A percentile compares a stretch with the other conserved stretches of the same genome.
phyloP scores from a whole-genome alignment of 2,113 vertebrate species.

The Furnarius figulus region DNA sequence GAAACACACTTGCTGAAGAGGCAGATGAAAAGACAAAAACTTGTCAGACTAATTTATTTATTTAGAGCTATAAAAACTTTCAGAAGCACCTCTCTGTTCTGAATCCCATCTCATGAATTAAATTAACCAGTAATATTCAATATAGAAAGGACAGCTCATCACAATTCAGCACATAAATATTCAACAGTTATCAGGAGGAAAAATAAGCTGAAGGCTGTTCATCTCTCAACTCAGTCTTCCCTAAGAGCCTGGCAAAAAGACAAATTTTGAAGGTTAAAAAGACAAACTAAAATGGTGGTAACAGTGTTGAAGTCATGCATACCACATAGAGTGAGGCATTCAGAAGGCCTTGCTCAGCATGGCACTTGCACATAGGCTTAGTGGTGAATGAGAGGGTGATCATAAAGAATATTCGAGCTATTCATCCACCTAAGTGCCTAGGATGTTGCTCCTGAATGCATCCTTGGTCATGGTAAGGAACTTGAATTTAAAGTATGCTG shows the following conservation, averaged over 20 bases:
- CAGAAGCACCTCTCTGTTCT: not conserved
- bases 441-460: not conserved
- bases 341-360: not conserved
- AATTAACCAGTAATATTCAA: not conserved
- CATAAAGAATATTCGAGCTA: not conserved
- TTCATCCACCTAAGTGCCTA: not conserved
- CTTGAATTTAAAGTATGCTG: not conserved
- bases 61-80: not conserved
- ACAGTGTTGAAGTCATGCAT: rapidly evolving
- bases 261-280: not conserved
- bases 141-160: conserved; percentile 9
- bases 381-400: not conserved
- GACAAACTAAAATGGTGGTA: not conserved
- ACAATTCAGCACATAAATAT: conserved; percentile 30
- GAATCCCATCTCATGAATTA: conserved; percentile 37
- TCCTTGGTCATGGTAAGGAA: not conserved
- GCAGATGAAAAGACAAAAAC: not conserved
- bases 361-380: rapidly evolving
- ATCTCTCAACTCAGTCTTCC: not conserved
- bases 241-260: not conserved
- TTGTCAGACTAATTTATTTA: not conserved
- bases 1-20: not conserved
- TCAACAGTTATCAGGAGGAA: not conserved
- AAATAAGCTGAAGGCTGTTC: conserved; percentile 14
- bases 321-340: not conserved